Evolutionary conservation across 2,888 invertebrate species (phyloP), one percentile per base, ranked within the genome.

Genomic region (Acleris holmiana): DNA sequence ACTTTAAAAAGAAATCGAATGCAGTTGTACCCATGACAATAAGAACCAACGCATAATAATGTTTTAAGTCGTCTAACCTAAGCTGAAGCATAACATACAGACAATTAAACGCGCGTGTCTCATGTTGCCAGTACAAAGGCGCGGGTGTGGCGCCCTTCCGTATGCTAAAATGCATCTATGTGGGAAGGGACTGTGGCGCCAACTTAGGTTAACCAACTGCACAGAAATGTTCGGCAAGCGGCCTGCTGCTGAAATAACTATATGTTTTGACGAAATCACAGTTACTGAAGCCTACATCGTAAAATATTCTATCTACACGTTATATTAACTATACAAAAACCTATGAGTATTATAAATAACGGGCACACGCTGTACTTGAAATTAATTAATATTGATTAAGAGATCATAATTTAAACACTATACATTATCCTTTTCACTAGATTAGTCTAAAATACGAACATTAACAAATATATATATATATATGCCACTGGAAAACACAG

Each of bases 301-400:
- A 60, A 44, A 65, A 60, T 50, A 55, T 54, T 55, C 35, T 65
- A 64, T 64, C 58, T 65, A 65, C 49, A 55, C 60, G 35, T 76
- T 80, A 79, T 76, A 83, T 83, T 79, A 83, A 78, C 82, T 89
- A 87, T 77, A 86, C 80, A 85, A 84, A 88, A 88, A 88, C 91
- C 89, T 91, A 91, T 91, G 92, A 92, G 92, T 92, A 92, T 92
- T 92, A 91, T 91, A 91, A 92, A 91, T 91, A 86, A 88, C 78
- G 82, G 82, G 84, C 83, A 84, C 73, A 82, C 76, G 78, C 85
- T 85, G 84, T 83, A 84, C 76, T 86, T 83, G 85, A 88, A 91
- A 89, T 88, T 88, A 89, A 91, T 91, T 91, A 91, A 91, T 91
- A 92, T 86, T 90, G 90, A 91, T 91, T 92, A 92, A 92, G 92